Evolutionary conservation across 2,888 invertebrate genomes (phyloP).

Genomic region (Drosophila yooni): DNA sequence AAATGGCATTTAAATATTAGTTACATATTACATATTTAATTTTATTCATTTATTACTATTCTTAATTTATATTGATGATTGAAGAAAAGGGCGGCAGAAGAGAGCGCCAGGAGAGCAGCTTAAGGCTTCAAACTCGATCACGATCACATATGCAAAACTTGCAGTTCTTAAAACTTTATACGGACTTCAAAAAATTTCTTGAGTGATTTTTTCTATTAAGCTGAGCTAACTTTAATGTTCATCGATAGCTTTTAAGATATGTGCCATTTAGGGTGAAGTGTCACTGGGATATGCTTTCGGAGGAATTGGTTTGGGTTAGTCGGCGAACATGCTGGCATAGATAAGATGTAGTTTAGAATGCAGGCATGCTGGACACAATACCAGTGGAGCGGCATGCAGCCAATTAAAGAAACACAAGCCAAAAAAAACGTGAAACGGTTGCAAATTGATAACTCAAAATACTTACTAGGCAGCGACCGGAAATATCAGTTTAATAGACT

Average conservation of each 20-base stretch:
- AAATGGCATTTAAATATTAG: background rate
- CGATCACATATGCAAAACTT: background rate
- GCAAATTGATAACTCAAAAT: constrained; percentile 40
- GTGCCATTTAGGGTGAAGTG: constrained; percentile 1
- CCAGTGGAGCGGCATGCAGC: constrained; percentile 45
- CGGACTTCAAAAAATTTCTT: accelerated
- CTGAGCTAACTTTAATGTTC: background rate
- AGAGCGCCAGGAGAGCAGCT: background rate
- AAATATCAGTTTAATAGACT: constrained; percentile 36
- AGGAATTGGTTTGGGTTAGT: constrained; percentile 20
- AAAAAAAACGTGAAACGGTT: constrained; percentile 13
- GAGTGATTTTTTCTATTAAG: background rate
- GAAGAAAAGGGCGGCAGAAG: too few relatives aligned
- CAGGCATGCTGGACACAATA: constrained; percentile 38
- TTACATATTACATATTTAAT: too few relatives aligned
- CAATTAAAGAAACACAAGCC: constrained; percentile 47
- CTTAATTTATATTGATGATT: background rate
- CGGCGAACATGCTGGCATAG: background rate
- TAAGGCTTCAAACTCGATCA: background rate
- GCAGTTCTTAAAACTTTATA: background rate
- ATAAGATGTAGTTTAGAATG: constrained; percentile 38
- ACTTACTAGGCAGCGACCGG: constrained; percentile 54
- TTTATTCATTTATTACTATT: too few relatives aligned
- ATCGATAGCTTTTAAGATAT: background rate
- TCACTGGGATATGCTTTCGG: background rate